Evolutionary conservation across 2,888 invertebrate genomes (phyloP), one percentile per base, ranked within the genome.

Genomic region (Maniola hyperantus): DNA sequence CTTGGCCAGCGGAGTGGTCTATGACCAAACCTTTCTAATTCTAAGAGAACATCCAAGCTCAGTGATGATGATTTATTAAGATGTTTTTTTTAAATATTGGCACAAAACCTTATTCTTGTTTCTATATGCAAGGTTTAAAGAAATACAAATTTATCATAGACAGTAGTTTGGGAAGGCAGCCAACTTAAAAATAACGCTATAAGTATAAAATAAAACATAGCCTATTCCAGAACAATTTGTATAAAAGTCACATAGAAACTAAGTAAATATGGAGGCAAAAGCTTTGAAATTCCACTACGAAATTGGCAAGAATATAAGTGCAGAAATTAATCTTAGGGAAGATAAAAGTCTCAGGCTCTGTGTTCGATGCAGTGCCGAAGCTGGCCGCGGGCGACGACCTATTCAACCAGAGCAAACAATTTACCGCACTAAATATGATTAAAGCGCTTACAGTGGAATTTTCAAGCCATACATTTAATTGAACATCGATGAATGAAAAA

Each of bases 361-460:
- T n/a, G 26, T 4, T 26, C 26, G 59, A 64, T 64, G 62, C 66
- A 68, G 55, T 62, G 58, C 58, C 72, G 63, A 68, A 70, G 73
- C 75, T 72, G 75, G 74, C 72, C 63, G 67, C 73, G 79, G 80
- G 79, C 81, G 78, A 77, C 76, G 82, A 82, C 82, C 79, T 74
- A 79, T 77, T 79, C 80, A 82, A 70, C 67, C 78, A 76, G 74
- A 79, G 75, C 78, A 81, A 83, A 83, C 80, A 82, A 76, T n/a
- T n/a, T 65, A 68, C 67, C 55, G 64, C 65, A 66, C 57, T 54
- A 39, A 57, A 57, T 42, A 65, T 65, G 55, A 44, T 46, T 76
- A 10, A 62, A 71, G 68, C 68, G 71, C 68, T 71, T 63, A 20
- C 61, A 39, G 39, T 11, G 34, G 13, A 53, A 60, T 11, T 11